These are phyloP conservation scores for Resseliella maxima DNA, from an alignment of 2,888 invertebrate species.

Conservation along the genomic window DNA sequence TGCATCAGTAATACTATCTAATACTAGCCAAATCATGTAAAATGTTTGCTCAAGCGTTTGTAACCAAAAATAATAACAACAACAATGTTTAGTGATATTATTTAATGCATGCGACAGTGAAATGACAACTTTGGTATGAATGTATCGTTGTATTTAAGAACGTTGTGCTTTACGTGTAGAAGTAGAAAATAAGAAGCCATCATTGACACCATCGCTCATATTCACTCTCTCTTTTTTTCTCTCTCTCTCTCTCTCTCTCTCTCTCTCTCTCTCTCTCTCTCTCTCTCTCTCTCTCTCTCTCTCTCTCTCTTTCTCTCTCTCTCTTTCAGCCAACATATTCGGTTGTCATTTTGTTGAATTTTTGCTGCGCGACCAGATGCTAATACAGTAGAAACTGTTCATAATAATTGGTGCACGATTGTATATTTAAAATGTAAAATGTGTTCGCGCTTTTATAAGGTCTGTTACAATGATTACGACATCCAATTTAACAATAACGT, in stretches of 20 bases:
- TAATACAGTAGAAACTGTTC: background rate
- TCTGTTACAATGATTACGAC: background rate
- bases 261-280: no score
- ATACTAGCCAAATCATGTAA: background rate
- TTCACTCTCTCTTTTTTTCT: no score
- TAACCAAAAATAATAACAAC: background rate
- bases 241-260: no score
- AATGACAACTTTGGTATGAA: background rate
- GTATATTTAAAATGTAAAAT: background rate
- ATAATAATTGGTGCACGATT: slow-evolving; percentile 11
- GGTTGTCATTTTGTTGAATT: background rate
- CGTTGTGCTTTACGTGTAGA: background rate
- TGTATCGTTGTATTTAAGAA: background rate
- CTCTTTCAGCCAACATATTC: background rate
- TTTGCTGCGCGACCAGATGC: background rate
- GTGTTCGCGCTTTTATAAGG: background rate
- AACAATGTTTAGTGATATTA: background rate
- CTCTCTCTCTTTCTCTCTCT: no score
- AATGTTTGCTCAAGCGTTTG: background rate
- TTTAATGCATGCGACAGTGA: background rate
- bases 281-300: no score
- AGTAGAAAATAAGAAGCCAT: no score
- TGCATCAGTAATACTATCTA: background rate
- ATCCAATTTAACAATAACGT: slow-evolving; percentile 2
- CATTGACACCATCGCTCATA: no score